phyloP scores from a whole-genome alignment of 2,888 invertebrate species.

The Amphipoea lucens region DNA sequence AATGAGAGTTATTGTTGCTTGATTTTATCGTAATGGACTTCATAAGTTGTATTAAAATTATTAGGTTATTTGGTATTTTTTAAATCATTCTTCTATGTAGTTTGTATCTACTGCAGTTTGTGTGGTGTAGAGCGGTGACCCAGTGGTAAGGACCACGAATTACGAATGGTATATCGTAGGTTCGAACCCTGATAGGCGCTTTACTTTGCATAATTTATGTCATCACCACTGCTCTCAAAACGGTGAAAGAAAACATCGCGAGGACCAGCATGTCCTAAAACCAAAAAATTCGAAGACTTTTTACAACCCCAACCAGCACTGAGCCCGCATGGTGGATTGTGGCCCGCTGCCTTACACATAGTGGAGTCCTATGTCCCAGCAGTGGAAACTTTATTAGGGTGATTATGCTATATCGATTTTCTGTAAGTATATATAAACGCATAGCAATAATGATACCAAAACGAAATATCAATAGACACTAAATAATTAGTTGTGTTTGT shows the following conservation, averaged over 20 bases:
- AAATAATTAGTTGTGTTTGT: conserved; percentile 23
- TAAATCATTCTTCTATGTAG: too few species aligned
- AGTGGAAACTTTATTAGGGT: background rate
- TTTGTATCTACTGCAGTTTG: too few species aligned
- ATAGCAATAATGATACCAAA: background rate
- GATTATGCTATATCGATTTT: background rate
- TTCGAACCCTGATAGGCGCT: background rate
- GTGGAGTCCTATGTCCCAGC: background rate
- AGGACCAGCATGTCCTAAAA: background rate
- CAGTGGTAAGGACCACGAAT: background rate
- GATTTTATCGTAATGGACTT: background rate
- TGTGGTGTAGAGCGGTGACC: background rate
- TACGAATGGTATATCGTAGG: background rate
- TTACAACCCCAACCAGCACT: background rate
- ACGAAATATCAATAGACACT: conserved; percentile 3
- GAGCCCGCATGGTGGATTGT: background rate
- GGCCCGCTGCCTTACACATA: background rate
- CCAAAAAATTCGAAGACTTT: background rate
- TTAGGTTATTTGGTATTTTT: too few species aligned
- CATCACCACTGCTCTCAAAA: background rate
- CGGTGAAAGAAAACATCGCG: background rate
- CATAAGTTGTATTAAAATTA: background rate
- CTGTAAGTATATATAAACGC: background rate
- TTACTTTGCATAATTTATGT: too few species aligned
- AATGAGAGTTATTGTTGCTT: background rate